Conservation (phyloP, 2,797 vertebrate genomes). For the Gymnothorax reevesii region DNA sequence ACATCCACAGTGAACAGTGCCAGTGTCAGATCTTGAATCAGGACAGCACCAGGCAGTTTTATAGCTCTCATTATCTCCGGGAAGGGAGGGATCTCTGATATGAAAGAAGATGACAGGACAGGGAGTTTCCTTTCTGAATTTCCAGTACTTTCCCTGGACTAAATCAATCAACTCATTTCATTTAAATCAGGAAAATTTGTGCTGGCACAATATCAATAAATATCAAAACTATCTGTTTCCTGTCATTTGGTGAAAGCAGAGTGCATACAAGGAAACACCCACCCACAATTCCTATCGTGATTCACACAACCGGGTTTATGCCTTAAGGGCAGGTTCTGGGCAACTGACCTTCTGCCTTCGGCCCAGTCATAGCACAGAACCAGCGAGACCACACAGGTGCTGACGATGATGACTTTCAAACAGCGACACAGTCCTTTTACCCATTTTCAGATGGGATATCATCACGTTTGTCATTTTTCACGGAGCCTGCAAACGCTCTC, state of each 20-base stretch:
- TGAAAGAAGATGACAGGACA: neutral
- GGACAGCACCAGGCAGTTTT: neutral
- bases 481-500: too few species aligned
- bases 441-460: constrained; percentile 3
- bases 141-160: neutral
- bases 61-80: neutral
- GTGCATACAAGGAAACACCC: neutral
- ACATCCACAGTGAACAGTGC: neutral
- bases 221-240: neutral
- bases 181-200: neutral
- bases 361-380: neutral
- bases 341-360: neutral
- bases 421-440: constrained; percentile 32
- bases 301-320: neutral
- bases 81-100: neutral
- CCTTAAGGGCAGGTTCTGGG: neutral
- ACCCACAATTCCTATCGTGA: neutral
- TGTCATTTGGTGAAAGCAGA: neutral
- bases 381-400: constrained; percentile 35
- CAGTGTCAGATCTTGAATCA: neutral
- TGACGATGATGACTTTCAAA: constrained; percentile 41
- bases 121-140: neutral
- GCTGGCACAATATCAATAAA: neutral
- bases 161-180: neutral
- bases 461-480: neutral